A percentile compares a stretch with the other conserved stretches of the same genome.
Conservation (phyloP, 2,113 vertebrate genomes). For the Cheirogaleus medius region DNA sequence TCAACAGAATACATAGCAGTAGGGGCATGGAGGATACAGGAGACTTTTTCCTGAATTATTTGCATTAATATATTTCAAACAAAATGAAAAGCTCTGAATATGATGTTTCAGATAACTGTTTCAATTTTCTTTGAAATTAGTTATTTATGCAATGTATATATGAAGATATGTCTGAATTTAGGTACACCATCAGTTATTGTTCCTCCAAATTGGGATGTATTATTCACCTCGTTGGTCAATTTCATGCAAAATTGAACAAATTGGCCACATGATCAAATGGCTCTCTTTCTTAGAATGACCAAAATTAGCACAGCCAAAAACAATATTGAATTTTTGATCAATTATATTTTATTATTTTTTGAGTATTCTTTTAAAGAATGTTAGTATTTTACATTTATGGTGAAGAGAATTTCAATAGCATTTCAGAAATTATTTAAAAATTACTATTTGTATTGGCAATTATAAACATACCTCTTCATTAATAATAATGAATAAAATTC, state of each 20-base stretch:
- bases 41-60: background rate
- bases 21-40: background rate
- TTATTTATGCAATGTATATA: background rate
- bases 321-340: background rate
- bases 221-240: background rate
- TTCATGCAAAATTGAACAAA: conserved; percentile 23
- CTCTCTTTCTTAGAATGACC: background rate
- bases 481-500: background rate
- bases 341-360: background rate
- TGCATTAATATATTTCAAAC: background rate
- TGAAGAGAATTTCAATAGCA: background rate
- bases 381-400: background rate
- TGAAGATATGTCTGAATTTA: background rate
- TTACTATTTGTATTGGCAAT: background rate
- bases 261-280: background rate
- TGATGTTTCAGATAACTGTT: background rate
- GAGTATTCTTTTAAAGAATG: background rate
- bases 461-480: background rate
- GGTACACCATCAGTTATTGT: background rate
- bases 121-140: background rate
- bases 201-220: background rate
- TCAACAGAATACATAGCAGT: background rate
- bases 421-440: background rate
- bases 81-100: background rate
- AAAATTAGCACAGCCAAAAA: background rate